Base-by-base conservation (phyloP, 2,113 vertebrate genomes). In the Chauna torquata region DNA sequence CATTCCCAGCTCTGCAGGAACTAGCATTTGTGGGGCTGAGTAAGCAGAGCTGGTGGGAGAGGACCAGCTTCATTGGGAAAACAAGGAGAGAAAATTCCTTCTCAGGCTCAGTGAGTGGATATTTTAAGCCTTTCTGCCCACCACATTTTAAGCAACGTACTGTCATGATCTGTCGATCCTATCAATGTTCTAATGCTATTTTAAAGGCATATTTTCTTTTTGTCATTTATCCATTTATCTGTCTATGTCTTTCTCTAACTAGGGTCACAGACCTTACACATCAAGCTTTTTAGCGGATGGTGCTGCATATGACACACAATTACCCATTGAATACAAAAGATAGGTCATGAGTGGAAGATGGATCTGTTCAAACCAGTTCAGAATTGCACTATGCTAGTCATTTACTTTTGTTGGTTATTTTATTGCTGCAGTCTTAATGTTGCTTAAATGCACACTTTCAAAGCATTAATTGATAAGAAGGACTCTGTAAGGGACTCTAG, bases 131-230 rank as follows among this genome's bases (percentile, higher is more conserved):
- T 94, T 95, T 96, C 83, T 93, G 62, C 45, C 74, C 59, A 57
- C 38, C 42, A 8, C 28, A 49, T 95, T 96, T 71, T 44, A 92
- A 89, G 47, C 64, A 95, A 92, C 23, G 62, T 38, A 76, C 61
- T 66, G 47, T 83, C 94, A 62, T 11, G 50, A 85, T 81, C 59
- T 61, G 80, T 57, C 4, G 9, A 70, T 91, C 42, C 11, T 70
- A 85, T 66, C 54, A 69, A 65, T 70, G 49, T 64, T 86, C 76
- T 69, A 82, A 50, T 55, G 50, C 36, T 70, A 84, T 75, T 91
- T 94, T 84, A 90, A 92, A 94, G 62, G 11, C 34, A n/a, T 87
- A 58, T 76, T 84, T 94, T 92, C 61, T 95, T 92, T 93, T 71
- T 85, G 44, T 86, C 54, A 85, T 50, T 50, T 85, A 69, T 65